Base-by-base conservation (phyloP, 2,113 vertebrate species). In the Phyllostomus hastatus region DNA sequence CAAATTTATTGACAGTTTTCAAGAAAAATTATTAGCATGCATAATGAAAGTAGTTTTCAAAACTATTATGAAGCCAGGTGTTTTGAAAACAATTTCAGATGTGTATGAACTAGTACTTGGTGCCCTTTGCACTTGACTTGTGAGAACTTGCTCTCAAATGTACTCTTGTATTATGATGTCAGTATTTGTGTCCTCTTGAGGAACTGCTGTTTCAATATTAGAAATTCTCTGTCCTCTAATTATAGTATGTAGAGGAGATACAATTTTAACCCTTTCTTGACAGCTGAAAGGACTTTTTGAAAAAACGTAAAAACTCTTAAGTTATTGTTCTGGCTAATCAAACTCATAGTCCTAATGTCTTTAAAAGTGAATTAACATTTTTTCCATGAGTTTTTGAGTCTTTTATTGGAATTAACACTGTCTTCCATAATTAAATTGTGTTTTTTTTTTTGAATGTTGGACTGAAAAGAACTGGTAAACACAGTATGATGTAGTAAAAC, bases 401-500 rank as follows among this genome's bases (percentile, higher is more conserved):
- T 90, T 17, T 67, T 66, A 28, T 79, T 94, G 76, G 31, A 97
- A 90, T 43, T 57, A 61, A 41, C 76, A 87, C 16, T 46, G 66
- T 41, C 82, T 16, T 92, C 12, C 70, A 41, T 26, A 90, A 90
- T 57, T 86, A 91, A 97, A 82, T 95, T 92, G 20, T 90, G 95
- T 95, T 93, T 81, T 94, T 85, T 92, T 95, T 92, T 94, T 94
- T 83, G 69, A 79, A 50, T 91, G 72, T 16, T 57, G 41, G 85
- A 75, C 46, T 73, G 79, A 57, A 78, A 95, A 15, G 0, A 94
- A 92, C 38, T 95, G 16, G 92, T 97, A 96, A 95, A 94, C 81
- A 73, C 35, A 96, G 90, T 76, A 24, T 93, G 67, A 76, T 75
- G 92, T 96, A 92, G 66, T 95, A 95, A 95, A 93, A 64, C 26